Evolutionary conservation across 2,113 vertebrate genomes (phyloP), one percentile per base, ranked within the genome.

Genomic region (Triplophysa siluroides): DNA sequence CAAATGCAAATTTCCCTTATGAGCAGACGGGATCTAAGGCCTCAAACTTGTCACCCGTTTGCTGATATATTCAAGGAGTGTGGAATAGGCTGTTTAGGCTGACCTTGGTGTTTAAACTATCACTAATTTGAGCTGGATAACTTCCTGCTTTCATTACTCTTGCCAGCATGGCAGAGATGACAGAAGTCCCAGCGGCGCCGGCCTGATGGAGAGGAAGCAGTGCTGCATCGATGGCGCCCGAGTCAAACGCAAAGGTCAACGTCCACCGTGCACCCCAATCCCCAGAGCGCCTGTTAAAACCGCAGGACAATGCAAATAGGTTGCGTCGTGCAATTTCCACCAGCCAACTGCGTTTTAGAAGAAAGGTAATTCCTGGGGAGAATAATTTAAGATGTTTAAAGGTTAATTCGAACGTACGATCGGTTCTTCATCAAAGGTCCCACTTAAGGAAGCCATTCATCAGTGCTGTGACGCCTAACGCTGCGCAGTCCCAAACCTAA

Each of bases 111-210:
- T 80, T 75, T 81, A 81, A 84, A 84, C 76, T 69, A 66, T 78
- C 70, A 38, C 70, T 84, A 84, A 81, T 84, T 84, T 84, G 78
- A 81, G 70, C 64, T 21, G 71, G 71, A 78, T 33, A 75, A 68
- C 76, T 84, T 84, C 83, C 83, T 81, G 83, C 63, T 70, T 80
- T 76, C 83, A 81, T 84, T 81, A 81, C 65, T 84, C 79, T 81
- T 84, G 79, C 74, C 64, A 62, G 58, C 23, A 18, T 10, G 72
- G 60, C 26, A 14, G 56, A 71, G 79, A 84, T 77, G 56, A 78
- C 56, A 38, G 63, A 84, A 76, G 75, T 78, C 83, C 75, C 63
- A 29, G 13, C 13, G 83, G 79, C 83, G 83, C 79, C 79, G 41
- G 74, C 63, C 38, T 81, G 79, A 62, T 84, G 79, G 83, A 84